Conservation (phyloP, 2,888 invertebrate species). For the Drosophila tanythrix region DNA sequence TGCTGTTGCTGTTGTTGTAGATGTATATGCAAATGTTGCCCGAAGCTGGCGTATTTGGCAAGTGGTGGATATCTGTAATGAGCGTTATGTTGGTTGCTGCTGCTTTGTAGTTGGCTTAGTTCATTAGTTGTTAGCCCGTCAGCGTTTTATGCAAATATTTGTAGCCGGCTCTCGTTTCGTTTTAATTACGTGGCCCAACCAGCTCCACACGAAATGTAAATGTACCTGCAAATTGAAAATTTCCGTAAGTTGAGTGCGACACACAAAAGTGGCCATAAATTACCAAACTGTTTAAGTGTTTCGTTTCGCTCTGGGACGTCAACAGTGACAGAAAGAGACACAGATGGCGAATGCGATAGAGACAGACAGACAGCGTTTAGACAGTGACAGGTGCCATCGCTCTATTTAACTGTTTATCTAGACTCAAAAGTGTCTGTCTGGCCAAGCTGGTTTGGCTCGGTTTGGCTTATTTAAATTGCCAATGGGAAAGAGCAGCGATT, state of each 20-base stretch:
- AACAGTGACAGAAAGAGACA: slow-evolving; percentile 11
- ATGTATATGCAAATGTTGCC: neutral
- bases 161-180: slow-evolving; percentile 48
- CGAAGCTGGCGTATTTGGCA: neutral
- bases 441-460: neutral
- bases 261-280: slow-evolving; percentile 58
- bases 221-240: slow-evolving; percentile 68
- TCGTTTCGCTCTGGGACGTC: slow-evolving; percentile 1
- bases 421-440: slow-evolving; percentile 1
- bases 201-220: slow-evolving; percentile 38
- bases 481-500: neutral
- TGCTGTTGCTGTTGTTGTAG: slow-evolving; percentile 14
- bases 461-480: neutral
- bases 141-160: slow-evolving; percentile 63
- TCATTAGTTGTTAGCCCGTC: slow-evolving; percentile 55
- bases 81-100: slow-evolving; percentile 3
- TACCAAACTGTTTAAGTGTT: slow-evolving; percentile 43
- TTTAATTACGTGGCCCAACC: slow-evolving; percentile 62
- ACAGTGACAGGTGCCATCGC: neutral
- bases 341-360: slow-evolving; percentile 2
- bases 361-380: neutral
- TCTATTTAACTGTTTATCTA: slow-evolving; percentile 5
- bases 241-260: slow-evolving; percentile 53
- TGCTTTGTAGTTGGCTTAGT: slow-evolving; percentile 37
- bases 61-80: neutral